Conservation (phyloP, 2,113 vertebrate species). For the Otolemur garnettii region DNA sequence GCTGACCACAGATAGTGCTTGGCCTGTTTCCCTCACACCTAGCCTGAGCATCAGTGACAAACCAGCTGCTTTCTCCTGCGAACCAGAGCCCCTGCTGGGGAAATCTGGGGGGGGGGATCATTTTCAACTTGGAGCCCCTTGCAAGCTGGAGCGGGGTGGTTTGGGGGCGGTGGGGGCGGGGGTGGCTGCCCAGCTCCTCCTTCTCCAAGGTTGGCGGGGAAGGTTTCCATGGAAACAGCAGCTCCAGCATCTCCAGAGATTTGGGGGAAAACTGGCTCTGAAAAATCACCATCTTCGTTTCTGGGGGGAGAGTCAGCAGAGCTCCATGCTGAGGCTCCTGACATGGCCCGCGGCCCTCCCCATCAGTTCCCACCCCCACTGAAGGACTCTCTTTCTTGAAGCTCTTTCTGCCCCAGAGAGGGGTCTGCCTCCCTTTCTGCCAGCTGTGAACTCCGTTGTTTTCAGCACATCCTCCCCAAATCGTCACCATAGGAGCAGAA, state of each 20-base stretch:
- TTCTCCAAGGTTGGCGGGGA: conserved; percentile 13
- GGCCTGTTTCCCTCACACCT: neutral
- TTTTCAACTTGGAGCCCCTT: conserved; percentile 67
- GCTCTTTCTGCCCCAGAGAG: neutral
- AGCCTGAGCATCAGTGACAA: neutral
- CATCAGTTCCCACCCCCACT: neutral
- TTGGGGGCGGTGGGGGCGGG: neutral
- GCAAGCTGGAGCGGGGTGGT: conserved; percentile 23
- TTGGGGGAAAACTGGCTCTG: conserved; percentile 78
- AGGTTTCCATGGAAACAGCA: conserved; percentile 89
- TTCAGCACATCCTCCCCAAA: neutral
- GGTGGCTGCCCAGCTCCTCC: conserved; percentile 59
- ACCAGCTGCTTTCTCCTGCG: neutral
- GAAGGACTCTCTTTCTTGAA: neutral
- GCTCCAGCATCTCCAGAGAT: conserved; percentile 77
- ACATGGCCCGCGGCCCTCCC: neutral
- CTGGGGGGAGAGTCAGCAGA: neutral
- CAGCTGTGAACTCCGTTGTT: rapidly evolving
- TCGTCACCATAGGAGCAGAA: neutral
- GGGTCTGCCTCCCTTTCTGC: neutral
- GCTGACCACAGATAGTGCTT: neutral
- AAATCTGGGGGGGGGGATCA: conserved; percentile 63
- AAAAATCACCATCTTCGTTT: conserved; percentile 76
- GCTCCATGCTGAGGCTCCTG: neutral
- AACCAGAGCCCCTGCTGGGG: conserved; percentile 30